These are phyloP conservation scores for Rhizoglyphus robini DNA, from an alignment of 1,140 invertebrate species.

Conservation along the genomic window DNA sequence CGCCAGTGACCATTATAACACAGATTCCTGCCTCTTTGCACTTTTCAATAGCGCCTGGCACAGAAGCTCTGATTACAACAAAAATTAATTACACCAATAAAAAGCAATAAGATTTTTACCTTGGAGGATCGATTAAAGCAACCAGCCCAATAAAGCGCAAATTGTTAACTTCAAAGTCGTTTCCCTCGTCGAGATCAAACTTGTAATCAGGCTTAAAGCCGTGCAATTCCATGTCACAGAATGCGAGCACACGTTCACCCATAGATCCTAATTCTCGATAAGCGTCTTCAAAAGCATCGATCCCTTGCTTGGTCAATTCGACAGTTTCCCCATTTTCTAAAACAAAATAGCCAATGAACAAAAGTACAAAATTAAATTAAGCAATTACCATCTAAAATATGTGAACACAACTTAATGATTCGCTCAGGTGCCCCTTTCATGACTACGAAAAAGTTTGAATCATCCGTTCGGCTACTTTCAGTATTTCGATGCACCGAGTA, in stretches of 20 bases:
- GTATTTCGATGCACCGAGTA: background rate
- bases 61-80: slow-evolving; percentile 28
- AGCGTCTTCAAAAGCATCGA: slow-evolving; percentile 38
- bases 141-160: slow-evolving; percentile 36
- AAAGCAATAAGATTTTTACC: no score
- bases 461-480: background rate
- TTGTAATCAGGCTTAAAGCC: slow-evolving; percentile 30
- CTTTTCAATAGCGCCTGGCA: slow-evolving; percentile 31
- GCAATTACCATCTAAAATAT: slow-evolving; percentile 59
- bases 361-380: slow-evolving; percentile 34
- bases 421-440: slow-evolving; percentile 32
- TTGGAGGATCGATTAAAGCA: slow-evolving; percentile 34
- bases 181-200: slow-evolving; percentile 42
- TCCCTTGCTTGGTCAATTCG: slow-evolving; percentile 45
- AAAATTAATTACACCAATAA: slow-evolving; percentile 18
- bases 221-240: slow-evolving; percentile 34
- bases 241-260: slow-evolving; percentile 42
- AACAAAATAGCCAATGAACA: background rate
- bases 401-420: slow-evolving; percentile 52
- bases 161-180: slow-evolving; percentile 32
- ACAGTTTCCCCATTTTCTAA: slow-evolving; percentile 48
- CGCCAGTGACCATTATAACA: slow-evolving; percentile 28
- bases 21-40: slow-evolving; percentile 31
- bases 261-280: slow-evolving; percentile 45
- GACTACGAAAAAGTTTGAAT: slow-evolving; percentile 22